A percentile compares a stretch with the other conserved stretches of the same genome.
Conservation (phyloP, 2,888 invertebrate genomes). For the Anthoptus insignis region DNA sequence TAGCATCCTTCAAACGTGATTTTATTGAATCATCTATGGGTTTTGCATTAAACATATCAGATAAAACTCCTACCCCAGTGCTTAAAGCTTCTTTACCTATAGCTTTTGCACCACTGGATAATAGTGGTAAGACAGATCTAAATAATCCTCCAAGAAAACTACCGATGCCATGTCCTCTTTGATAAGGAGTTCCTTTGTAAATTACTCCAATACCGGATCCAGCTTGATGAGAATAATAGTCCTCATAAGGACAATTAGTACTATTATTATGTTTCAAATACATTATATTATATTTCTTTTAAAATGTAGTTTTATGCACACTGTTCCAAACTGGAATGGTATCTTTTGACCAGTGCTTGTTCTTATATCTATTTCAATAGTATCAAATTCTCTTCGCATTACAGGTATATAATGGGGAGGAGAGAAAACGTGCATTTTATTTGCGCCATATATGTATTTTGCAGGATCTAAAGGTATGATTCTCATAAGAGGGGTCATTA, state of each 20-base stretch:
- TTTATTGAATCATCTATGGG: slow-evolving; percentile 41
- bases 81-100: no score
- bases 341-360: slow-evolving; percentile 47
- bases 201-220: not conserved
- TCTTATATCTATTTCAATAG: slow-evolving; percentile 57
- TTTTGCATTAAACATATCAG: slow-evolving; percentile 46
- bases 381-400: slow-evolving; percentile 55
- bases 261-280: not conserved
- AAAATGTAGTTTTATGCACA: slow-evolving; percentile 51
- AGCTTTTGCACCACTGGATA: not conserved
- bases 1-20: not conserved
- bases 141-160: not conserved
- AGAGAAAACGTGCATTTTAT: slow-evolving; percentile 50
- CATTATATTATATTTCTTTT: slow-evolving; percentile 44
- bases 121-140: not conserved
- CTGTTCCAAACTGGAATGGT: slow-evolving; percentile 50
- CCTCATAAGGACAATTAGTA: not conserved
- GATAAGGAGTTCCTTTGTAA: not conserved
- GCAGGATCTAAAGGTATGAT: slow-evolving; percentile 48
- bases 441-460: slow-evolving; percentile 48
- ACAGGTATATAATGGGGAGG: slow-evolving; percentile 52
- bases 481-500: slow-evolving; percentile 47
- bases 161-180: not conserved
- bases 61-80: slow-evolving; percentile 48
- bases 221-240: not conserved